phyloP scores from a whole-genome alignment of 2,113 vertebrate genomes.

The Corythaixoides concolor region DNA sequence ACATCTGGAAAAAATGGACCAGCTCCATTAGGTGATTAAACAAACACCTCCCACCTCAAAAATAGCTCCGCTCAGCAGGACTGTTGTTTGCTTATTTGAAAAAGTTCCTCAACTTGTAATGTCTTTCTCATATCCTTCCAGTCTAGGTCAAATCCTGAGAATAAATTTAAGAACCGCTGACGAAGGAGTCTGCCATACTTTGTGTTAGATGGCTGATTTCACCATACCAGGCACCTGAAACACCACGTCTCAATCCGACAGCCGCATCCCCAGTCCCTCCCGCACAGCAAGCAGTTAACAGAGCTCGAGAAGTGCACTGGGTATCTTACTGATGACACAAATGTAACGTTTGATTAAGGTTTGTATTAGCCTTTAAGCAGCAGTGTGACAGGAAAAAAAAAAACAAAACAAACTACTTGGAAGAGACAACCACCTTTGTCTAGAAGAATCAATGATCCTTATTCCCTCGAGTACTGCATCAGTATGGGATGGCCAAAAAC shows the following conservation, averaged over 20 bases:
- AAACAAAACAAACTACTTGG: background rate
- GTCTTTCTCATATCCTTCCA: conserved; percentile 27
- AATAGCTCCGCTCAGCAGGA: conserved; percentile 22
- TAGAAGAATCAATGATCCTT: background rate
- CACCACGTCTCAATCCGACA: background rate
- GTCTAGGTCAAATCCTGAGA: background rate
- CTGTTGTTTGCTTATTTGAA: background rate
- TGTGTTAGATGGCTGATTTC: background rate
- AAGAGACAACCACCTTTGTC: background rate
- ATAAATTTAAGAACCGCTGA: background rate
- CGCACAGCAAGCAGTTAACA: background rate
- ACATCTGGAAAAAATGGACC: background rate
- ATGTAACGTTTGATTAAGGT: background rate
- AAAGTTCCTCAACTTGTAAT: conserved; percentile 15
- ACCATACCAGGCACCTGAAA: background rate
- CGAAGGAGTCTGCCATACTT: background rate
- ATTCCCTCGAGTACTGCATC: background rate
- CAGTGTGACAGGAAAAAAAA: background rate
- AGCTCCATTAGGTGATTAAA: conserved; percentile 1
- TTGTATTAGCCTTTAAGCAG: background rate
- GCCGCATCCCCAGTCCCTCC: background rate
- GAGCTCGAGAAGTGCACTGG: background rate
- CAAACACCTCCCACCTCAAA: conserved; percentile 12
- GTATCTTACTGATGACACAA: background rate
- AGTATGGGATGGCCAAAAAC: background rate